Base-by-base conservation (phyloP, 2,113 vertebrate species). In the Erythrocercus mccallii region DNA sequence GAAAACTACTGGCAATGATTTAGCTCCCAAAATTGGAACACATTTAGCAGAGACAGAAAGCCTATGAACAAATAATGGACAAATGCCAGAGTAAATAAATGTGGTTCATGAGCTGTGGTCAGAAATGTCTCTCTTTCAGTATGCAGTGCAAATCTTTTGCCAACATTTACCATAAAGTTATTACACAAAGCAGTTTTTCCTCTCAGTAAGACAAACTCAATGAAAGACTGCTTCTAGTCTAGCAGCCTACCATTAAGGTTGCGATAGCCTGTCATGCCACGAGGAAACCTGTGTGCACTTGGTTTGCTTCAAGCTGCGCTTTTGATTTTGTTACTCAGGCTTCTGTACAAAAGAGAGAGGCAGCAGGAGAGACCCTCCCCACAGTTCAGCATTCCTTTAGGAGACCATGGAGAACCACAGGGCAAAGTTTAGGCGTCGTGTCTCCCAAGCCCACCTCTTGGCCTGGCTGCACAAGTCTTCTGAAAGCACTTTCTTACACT, bases 61-160 rank as follows among this genome's bases (percentile, higher is more conserved):
- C 98, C 98, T 98, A 98, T 99, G 99, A 99, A 99, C 98, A 99
- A 99, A 99, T 98, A 98, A 98, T 99, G 98, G 98, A 98, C 94
- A 95, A 96, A 96, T 88, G 99, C 99, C 99, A 99, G 98, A 98
- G 98, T 99, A 99, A 99, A 99, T 99, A 99, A 98, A 98, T 98
- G 98, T 69, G 98, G 98, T 99, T 99, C 99, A 98, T 98, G 98
- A 99, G 98, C 98, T 99, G 98, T 92, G 99, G 99, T 99, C 98
- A 99, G 98, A 99, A 99, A 98, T 98, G 98, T 99, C 98, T 98
- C 98, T 97, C 97, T 98, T 98, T 98, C 98, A 98, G 98, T 98
- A 98, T 98, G 98, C 98, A 98, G 97, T 96, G 98, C 98, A 98
- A 98, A 98, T 95, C 97, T 95, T 96, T 98, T 99, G 99, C 99